Evolutionary conservation across 2,113 vertebrate genomes (phyloP), one percentile per base, ranked within the genome.

Genomic region (Crotalus tigris): DNA sequence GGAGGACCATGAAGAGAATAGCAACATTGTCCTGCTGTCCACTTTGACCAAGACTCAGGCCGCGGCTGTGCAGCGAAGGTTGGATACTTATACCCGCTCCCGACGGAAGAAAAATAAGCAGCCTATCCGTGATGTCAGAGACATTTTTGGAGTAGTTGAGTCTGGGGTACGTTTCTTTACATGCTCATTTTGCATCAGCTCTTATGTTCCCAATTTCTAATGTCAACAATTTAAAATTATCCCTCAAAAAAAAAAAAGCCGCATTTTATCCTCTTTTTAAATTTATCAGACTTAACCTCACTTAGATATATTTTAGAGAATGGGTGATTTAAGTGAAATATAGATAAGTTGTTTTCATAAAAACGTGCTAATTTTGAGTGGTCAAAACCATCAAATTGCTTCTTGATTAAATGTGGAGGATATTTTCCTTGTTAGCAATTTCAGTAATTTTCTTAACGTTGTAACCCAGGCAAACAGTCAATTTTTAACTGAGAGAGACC

Each of bases 21-120:
- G 98, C 91, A 98, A 98, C 2, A 95, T 96, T 0, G 94, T 98
- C 81, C 97, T 99, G 96, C 97, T 99, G 91, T 99, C 98, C 92
- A 99, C 98, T 4, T 97, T 99, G 90, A 99, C 98, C 21, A 97
- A 96, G 93, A 99, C 98, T 0, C 99, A 99, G 97, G 98, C 98
- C 0, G 98, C 98, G 0, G 98, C 98, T 0, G 98, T 99, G 69
- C 98, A 98, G 95, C 97, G 98, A 0, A 95, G 98, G 2, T 54
- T 99, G 61, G 98, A 98, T 54, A 98, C 98, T 93, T 99, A 98
- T 94, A 98, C 98, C 0, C 96, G 97, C 0, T 98, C 98, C 0
- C 97, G 98, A 4, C 96, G 98, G 90, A 98, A 98, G 94, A 98
- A 97, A 96, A 98, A 97, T 97, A 98, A 98, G 33, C 97, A 97